Conservation (phyloP, 2,113 vertebrate genomes). For the Psilopsiagon aymara region DNA sequence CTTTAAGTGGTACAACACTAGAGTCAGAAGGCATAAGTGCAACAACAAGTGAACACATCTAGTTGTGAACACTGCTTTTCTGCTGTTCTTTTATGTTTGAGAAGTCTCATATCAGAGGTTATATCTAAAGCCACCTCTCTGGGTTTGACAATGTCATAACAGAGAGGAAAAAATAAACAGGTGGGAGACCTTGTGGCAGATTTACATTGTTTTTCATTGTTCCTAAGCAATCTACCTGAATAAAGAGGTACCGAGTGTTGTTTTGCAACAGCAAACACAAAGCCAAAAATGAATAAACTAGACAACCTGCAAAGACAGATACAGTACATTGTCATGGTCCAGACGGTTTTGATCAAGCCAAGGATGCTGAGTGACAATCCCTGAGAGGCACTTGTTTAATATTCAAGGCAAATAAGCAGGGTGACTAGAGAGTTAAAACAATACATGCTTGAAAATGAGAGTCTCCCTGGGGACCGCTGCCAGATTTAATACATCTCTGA, state of each 20-base stretch:
- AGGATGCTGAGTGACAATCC: neutral
- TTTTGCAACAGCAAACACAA: neutral
- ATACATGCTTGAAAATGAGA: neutral
- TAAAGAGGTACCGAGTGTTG: neutral
- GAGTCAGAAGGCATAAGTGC: neutral
- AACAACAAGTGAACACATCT: neutral
- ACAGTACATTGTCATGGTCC: neutral
- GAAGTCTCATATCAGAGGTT: neutral
- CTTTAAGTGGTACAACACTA: neutral
- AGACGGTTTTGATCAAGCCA: neutral
- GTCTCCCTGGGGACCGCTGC: neutral
- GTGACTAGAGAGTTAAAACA: neutral
- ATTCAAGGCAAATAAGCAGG: constrained; percentile 22
- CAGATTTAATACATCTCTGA: neutral
- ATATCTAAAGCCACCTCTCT: neutral
- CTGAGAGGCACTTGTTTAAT: neutral
- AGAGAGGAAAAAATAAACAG: neutral
- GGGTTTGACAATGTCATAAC: neutral
- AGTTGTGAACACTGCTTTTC: neutral
- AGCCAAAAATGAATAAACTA: neutral
- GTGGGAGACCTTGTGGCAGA: neutral
- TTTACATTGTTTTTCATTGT: neutral
- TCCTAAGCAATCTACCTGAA: neutral
- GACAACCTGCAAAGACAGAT: neutral
- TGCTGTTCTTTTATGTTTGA: neutral